Conservation (phyloP, 1,140 invertebrate species). For the Araneus ventricosus region DNA sequence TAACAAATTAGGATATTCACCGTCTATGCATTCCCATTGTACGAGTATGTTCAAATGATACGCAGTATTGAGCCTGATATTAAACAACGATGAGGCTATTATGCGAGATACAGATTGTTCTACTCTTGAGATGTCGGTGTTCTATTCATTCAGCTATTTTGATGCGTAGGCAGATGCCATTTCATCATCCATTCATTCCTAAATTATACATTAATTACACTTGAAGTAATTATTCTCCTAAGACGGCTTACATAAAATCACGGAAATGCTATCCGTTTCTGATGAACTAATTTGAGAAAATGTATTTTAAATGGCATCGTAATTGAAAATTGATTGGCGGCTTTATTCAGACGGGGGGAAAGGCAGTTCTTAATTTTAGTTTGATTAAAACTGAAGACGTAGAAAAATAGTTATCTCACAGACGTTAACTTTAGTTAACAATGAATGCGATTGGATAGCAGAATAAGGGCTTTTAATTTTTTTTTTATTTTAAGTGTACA, state of each 20-base stretch:
- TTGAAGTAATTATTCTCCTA: conserved; percentile 1
- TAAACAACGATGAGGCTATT: not conserved
- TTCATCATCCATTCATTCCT: conserved; percentile 14
- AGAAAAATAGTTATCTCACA: no score
- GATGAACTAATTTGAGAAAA: conserved; percentile 13
- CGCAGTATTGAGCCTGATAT: not conserved
- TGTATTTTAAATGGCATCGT: not conserved
- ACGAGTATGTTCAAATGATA: not conserved
- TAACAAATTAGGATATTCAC: not conserved
- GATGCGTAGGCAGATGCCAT: not conserved
- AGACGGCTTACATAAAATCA: conserved; percentile 1
- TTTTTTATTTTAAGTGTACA: no score
- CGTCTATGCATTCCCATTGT: not conserved
- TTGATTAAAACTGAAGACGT: no score
- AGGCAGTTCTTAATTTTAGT: no score
- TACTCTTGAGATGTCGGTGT: not conserved
- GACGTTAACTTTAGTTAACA: no score
- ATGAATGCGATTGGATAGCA: no score
- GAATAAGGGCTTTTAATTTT: no score
- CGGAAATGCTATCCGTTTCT: not conserved
- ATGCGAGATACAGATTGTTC: not conserved
- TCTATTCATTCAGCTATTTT: not conserved
- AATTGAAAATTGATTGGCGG: not conserved
- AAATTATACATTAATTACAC: conserved; percentile 2
- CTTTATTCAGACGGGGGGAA: no score